Conservation (phyloP, 2,113 vertebrate species). For the Vombatus ursinus region DNA sequence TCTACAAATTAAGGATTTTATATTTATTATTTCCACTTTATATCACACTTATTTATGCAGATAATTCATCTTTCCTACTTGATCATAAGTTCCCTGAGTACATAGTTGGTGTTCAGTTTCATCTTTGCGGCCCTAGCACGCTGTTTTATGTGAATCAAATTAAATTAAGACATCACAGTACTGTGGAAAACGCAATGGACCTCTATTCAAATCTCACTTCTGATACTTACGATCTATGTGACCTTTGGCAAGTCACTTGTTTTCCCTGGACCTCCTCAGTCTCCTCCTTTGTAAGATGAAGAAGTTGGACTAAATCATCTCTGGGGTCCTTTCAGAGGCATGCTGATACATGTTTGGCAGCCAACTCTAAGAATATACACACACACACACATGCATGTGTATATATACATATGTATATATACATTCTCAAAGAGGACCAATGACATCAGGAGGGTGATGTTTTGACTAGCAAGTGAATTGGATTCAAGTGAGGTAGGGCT, state of each 20-base stretch:
- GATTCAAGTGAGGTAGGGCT: neutral
- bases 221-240: too few relatives aligned
- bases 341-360: too few relatives aligned
- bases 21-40: neutral
- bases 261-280: too few relatives aligned
- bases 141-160: neutral
- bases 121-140: neutral
- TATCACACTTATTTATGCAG: neutral
- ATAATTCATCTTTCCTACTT: neutral
- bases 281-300: too few relatives aligned
- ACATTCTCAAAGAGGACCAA: neutral
- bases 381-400: too few relatives aligned
- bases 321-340: too few relatives aligned
- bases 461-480: neutral
- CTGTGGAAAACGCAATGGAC: too few relatives aligned
- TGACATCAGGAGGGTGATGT: neutral
- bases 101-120: neutral
- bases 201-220: too few relatives aligned
- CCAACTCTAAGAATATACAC: too few relatives aligned
- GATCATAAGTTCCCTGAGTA: neutral
- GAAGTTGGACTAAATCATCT: too few relatives aligned
- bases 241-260: too few relatives aligned
- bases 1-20: neutral
- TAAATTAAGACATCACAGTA: neutral
- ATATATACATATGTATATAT: too few relatives aligned